Evolutionary conservation across 2,797 vertebrate genomes (phyloP).

Genomic region (Phoeniculus purpureus): DNA sequence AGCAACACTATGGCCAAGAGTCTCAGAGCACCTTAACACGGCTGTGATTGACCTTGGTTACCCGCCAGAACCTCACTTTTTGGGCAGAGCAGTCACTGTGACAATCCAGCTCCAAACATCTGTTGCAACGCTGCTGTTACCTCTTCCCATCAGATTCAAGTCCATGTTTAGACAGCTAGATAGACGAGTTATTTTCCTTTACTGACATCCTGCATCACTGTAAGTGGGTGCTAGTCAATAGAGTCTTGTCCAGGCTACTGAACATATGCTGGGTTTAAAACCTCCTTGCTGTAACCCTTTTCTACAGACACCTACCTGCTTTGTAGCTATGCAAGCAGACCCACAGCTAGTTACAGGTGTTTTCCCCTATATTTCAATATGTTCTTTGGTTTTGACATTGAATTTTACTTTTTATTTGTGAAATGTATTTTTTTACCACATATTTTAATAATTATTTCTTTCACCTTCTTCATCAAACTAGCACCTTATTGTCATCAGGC

Average conservation of each 20-base stretch:
- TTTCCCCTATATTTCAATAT: neutral
- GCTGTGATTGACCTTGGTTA: constrained; percentile 35
- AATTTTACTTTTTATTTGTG: neutral
- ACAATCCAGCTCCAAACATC: neutral
- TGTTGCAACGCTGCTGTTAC: neutral
- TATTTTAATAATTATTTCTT: neutral
- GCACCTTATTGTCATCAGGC: neutral
- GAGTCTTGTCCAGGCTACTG: neutral
- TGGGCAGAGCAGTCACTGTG: neutral
- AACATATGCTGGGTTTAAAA: neutral
- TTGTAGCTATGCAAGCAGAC: neutral
- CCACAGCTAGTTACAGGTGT: neutral
- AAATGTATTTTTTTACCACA: neutral
- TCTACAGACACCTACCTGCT: neutral
- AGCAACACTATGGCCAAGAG: neutral
- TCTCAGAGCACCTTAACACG: constrained; percentile 5
- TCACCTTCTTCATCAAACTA: neutral
- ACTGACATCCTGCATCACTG: neutral
- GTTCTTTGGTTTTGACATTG: neutral
- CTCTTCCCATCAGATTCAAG: neutral
- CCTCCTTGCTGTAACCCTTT: neutral
- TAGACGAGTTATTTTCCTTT: constrained; percentile 5
- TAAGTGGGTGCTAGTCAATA: neutral
- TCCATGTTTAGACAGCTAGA: neutral
- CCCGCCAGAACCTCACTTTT: constrained; percentile 11